Percentiles rank a stretch among this genome's conserved stretches.
phyloP scores from a whole-genome alignment of 2,888 invertebrate genomes.

The Euproctis similis region DNA sequence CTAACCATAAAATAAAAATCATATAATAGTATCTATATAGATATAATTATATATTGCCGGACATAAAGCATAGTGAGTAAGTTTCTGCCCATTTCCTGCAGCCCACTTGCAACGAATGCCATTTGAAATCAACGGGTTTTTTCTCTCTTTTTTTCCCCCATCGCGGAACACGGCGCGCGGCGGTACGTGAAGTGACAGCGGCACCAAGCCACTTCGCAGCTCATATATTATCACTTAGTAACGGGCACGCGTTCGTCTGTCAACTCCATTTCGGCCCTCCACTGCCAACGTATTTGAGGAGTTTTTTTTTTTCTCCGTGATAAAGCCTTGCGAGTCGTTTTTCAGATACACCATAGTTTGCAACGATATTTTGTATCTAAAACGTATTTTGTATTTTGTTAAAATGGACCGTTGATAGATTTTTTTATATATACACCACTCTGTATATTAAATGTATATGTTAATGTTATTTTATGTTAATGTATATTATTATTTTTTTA shows the following conservation, averaged over 20 bases:
- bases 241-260: constrained; percentile 57
- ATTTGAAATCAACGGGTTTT: constrained; percentile 70
- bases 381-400: too few species aligned
- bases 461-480: too few species aligned
- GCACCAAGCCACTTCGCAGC: constrained; percentile 70
- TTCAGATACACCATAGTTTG: too few species aligned
- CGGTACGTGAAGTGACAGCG: constrained; percentile 67
- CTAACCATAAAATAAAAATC: too few species aligned
- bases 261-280: constrained; percentile 50
- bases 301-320: too few species aligned
- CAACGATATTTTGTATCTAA: too few species aligned
- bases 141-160: constrained; percentile 71
- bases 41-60: constrained; percentile 67
- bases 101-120: constrained; percentile 73
- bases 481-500: too few species aligned
- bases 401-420: too few species aligned
- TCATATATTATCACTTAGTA: constrained; percentile 68
- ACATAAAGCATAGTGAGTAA: constrained; percentile 68
- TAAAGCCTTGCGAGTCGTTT: too few species aligned
- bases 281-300: constrained; percentile 6
- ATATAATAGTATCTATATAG: too few species aligned
- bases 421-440: too few species aligned
- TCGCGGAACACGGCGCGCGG: constrained; percentile 36
- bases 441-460: too few species aligned
- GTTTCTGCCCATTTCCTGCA: constrained; percentile 57